phyloP scores from a whole-genome alignment of 2,797 vertebrate species.

The Cichlasoma orientale region DNA sequence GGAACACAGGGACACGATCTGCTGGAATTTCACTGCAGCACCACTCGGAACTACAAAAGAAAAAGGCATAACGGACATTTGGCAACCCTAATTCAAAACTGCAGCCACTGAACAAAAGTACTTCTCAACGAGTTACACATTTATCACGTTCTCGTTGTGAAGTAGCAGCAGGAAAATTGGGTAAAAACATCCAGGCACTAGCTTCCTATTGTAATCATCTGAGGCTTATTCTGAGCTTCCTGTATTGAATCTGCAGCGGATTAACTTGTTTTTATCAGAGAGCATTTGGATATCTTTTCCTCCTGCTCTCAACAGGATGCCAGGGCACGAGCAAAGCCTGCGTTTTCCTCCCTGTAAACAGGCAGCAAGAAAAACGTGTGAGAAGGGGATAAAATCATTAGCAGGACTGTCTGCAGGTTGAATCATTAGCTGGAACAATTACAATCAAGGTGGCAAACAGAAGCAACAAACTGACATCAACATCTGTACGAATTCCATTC shows the following conservation, averaged over 20 bases:
- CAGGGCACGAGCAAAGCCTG: neutral
- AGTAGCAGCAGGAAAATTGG: slow-evolving; percentile 9
- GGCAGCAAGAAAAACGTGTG: neutral
- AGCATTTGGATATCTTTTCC: slow-evolving; percentile 38
- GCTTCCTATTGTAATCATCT: slow-evolving; percentile 35
- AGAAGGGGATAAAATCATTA: slow-evolving; percentile 31
- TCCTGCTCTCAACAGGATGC: neutral
- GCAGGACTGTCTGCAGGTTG: slow-evolving; percentile 2
- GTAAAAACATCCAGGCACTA: slow-evolving; percentile 18
- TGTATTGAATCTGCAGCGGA: slow-evolving; percentile 11
- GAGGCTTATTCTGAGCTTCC: slow-evolving; percentile 29
- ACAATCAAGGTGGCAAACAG: neutral
- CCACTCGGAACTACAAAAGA: too few species aligned
- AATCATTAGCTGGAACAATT: neutral
- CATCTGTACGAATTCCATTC: neutral
- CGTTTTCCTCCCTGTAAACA: neutral
- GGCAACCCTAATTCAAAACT: neutral
- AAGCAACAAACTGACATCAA: neutral
- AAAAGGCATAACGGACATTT: too few species aligned
- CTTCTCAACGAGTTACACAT: neutral
- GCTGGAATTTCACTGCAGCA: too few species aligned
- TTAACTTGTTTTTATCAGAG: slow-evolving; percentile 26
- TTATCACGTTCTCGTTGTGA: slow-evolving; percentile 26
- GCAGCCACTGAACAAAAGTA: neutral
- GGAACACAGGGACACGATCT: too few species aligned